Conservation (phyloP, 2,888 invertebrate genomes). For the Callimorpha dominula region DNA sequence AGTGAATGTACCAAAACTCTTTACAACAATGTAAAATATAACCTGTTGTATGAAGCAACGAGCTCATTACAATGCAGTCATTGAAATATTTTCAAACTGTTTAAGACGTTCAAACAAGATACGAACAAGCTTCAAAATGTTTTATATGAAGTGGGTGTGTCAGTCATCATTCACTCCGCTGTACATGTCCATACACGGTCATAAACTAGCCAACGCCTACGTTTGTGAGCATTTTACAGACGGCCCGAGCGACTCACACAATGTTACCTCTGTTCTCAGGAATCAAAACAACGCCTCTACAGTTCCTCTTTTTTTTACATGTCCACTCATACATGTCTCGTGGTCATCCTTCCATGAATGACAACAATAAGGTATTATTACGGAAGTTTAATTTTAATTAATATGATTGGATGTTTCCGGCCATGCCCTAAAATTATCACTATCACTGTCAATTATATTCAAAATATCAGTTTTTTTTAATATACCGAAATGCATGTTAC, state of each 20-base stretch:
- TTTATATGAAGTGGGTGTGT: conserved; percentile 61
- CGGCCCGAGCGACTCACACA: conserved; percentile 47
- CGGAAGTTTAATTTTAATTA: conserved; percentile 66
- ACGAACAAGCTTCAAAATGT: conserved; percentile 54
- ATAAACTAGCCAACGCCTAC: conserved; percentile 60
- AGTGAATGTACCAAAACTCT: background rate
- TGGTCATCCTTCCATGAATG: conserved; percentile 68
- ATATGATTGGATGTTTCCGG: conserved; percentile 74
- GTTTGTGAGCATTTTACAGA: conserved; percentile 53
- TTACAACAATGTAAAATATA: background rate
- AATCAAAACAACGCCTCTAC: conserved; percentile 44
- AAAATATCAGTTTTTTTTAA: conserved; percentile 12
- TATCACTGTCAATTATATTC: conserved; percentile 49
- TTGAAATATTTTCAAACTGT: conserved; percentile 40
- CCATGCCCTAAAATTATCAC: conserved; percentile 46
- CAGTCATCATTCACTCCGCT: conserved; percentile 62
- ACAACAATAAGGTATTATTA: conserved; percentile 71
- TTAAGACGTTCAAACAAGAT: conserved; percentile 39
- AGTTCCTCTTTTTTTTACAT: conserved; percentile 35
- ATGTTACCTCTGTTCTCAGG: conserved; percentile 50
- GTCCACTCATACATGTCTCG: conserved; percentile 43
- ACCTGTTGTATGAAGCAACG: conserved; percentile 6
- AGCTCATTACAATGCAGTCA: conserved; percentile 19
- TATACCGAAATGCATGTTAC: background rate
- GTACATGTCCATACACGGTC: conserved; percentile 57